Conservation (phyloP, 2,113 vertebrate genomes). For the Pterocles orientalis region DNA sequence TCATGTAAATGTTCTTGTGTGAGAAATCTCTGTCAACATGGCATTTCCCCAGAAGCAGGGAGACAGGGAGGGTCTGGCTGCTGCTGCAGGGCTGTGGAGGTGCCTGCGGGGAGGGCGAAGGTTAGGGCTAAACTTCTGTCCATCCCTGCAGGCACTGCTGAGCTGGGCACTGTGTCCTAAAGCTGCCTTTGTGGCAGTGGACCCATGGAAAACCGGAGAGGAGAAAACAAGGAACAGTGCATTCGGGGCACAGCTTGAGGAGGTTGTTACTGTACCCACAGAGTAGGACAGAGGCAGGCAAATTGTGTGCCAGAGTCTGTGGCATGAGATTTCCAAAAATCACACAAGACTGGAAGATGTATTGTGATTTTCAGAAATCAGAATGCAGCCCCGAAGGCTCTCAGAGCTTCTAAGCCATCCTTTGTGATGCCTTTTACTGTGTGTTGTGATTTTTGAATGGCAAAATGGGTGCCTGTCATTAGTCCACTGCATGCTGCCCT, state of each 20-base stretch:
- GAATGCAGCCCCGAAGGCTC: background rate
- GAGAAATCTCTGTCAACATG: background rate
- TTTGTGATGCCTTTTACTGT: background rate
- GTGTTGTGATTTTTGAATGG: background rate
- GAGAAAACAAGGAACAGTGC: background rate
- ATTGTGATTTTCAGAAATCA: background rate
- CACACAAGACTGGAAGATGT: background rate
- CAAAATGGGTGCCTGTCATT: background rate
- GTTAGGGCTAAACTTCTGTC: background rate
- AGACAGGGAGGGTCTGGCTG: background rate
- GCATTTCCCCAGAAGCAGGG: background rate
- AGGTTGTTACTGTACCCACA: background rate
- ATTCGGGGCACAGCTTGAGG: background rate
- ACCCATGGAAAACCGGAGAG: background rate
- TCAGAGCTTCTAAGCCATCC: background rate
- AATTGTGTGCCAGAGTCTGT: background rate
- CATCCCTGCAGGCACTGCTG: background rate
- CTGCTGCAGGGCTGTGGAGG: background rate
- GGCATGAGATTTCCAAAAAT: background rate
- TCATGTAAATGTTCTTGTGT: background rate
- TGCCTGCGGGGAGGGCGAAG: background rate
- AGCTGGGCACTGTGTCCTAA: background rate
- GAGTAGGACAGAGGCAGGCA: background rate
- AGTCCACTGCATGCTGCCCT: background rate
- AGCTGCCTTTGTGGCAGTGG: fast-evolving